Percentiles rank a stretch among this genome's conserved stretches.
Conservation (phyloP, 2,113 vertebrate species). For the Ammodytes dubius region DNA sequence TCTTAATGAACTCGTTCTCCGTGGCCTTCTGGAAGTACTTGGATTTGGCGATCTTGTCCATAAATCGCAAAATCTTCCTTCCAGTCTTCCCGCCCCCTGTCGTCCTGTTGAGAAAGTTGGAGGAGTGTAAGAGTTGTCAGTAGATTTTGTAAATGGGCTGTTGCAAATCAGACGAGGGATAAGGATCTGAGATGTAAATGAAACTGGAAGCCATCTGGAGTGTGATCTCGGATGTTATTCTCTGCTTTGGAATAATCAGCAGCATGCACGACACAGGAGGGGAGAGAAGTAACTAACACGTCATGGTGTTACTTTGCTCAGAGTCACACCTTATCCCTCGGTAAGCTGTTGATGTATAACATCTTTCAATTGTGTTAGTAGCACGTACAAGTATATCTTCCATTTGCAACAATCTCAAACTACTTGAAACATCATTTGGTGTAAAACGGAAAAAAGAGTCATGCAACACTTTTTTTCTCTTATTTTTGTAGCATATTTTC, state of each 20-base stretch:
- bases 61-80: slow-evolving; percentile 89
- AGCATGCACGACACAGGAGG: slow-evolving; percentile 36
- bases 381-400: background rate
- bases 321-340: background rate
- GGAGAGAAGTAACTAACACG: slow-evolving; percentile 4
- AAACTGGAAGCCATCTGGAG: slow-evolving; percentile 61
- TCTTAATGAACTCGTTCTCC: slow-evolving; percentile 92
- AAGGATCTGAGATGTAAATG: slow-evolving; percentile 36
- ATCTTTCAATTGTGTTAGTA: background rate
- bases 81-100: slow-evolving; percentile 84
- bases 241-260: slow-evolving; percentile 24
- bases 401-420: background rate
- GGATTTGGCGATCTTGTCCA: slow-evolving; percentile 93
- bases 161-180: slow-evolving; percentile 27
- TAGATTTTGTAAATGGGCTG: too few relatives aligned
- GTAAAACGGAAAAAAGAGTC: background rate
- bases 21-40: slow-evolving; percentile 93
- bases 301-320: background rate
- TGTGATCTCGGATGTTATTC: slow-evolving; percentile 38
- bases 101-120: slow-evolving; percentile 66
- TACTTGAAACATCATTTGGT: background rate
- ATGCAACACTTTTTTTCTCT: background rate
- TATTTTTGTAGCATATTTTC: too few relatives aligned
- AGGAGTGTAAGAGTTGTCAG: background rate
- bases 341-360: background rate